phyloP scores from a whole-genome alignment of 2,888 invertebrate species.

The Drosophila pullipes region DNA sequence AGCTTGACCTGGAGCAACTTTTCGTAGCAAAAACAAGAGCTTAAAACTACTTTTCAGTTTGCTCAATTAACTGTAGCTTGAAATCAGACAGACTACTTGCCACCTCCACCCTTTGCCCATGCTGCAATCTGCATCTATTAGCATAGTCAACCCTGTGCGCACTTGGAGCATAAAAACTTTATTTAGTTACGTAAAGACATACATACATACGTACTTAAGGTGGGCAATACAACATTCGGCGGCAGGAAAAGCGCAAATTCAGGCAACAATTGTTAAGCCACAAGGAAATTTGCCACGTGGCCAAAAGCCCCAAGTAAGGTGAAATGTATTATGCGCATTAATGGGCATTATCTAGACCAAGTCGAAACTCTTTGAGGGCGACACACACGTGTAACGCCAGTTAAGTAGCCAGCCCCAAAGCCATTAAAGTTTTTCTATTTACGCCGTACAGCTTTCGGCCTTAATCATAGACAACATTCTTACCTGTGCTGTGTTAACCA shows the following conservation, averaged over 20 bases:
- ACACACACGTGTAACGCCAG: conserved; percentile 65
- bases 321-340: conserved; percentile 72
- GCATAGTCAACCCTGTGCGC: conserved; percentile 19
- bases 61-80: conserved; percentile 55
- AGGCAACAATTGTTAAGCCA: conserved; percentile 75
- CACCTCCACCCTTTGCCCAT: not conserved
- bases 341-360: conserved; percentile 49
- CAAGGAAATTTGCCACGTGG: conserved; percentile 65
- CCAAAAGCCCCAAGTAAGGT: conserved; percentile 44
- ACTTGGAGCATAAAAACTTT: conserved; percentile 57
- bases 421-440: conserved; percentile 63
- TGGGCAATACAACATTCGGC: conserved; percentile 22
- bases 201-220: conserved; percentile 37
- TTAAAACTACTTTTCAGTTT: conserved; percentile 38
- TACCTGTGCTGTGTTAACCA: conserved; percentile 38
- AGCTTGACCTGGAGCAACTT: conserved; percentile 38
- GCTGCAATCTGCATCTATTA: conserved; percentile 48
- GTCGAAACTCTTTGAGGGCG: conserved; percentile 48
- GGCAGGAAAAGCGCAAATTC: conserved; percentile 61
- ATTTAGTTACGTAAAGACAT: conserved; percentile 32
- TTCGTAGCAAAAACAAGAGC: conserved; percentile 30
- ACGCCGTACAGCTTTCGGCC: conserved; percentile 43
- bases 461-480: conserved; percentile 39
- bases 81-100: conserved; percentile 35
- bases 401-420: conserved; percentile 53